Conservation (phyloP, 2,797 vertebrate genomes). For the Pelobates cultripes region DNA sequence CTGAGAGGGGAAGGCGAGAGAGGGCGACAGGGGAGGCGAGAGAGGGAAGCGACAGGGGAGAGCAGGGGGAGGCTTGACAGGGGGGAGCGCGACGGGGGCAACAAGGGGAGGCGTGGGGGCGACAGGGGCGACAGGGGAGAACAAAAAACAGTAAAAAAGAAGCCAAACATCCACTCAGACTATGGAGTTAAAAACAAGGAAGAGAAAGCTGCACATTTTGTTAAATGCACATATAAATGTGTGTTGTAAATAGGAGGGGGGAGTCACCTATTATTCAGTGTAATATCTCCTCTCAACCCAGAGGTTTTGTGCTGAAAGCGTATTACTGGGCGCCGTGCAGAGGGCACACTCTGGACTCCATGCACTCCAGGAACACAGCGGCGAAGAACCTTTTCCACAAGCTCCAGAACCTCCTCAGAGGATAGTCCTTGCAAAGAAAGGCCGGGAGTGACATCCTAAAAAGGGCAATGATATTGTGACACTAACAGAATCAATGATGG, state of each 20-base stretch:
- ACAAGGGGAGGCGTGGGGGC: no score
- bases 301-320: conserved; percentile 90
- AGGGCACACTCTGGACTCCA: conserved; percentile 80
- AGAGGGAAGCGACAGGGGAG: no score
- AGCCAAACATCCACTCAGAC: no score
- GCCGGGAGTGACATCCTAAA: conserved; percentile 37
- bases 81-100: no score
- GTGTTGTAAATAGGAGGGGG: neutral
- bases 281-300: conserved; percentile 85
- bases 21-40: no score
- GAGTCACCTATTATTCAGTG: conserved; percentile 85
- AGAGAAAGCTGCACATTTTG: neutral
- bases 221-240: neutral
- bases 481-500: neutral
- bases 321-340: conserved; percentile 85
- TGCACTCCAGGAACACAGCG: conserved; percentile 90
- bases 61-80: no score
- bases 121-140: no score
- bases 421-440: conserved; percentile 39
- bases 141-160: no score
- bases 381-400: conserved; percentile 82
- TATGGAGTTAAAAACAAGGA: no score
- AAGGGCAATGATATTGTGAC: neutral
- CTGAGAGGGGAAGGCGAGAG: no score
- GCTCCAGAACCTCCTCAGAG: conserved; percentile 75